phyloP scores from a whole-genome alignment of 1,140 invertebrate genomes.

The Macrobrachium rosenbergii region DNA sequence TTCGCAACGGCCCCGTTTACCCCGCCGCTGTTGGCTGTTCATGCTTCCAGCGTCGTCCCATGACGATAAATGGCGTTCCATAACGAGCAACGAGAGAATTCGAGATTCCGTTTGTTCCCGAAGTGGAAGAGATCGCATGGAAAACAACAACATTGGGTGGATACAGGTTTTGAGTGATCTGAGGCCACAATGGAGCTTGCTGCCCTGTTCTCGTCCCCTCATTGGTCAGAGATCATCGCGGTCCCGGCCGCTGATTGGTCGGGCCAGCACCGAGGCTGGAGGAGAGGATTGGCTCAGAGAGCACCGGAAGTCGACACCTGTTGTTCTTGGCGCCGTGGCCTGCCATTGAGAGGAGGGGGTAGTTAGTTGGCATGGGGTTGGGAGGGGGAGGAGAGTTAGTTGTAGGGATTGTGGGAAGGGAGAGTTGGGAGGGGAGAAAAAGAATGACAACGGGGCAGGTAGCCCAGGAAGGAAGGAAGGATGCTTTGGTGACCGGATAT shows the following conservation, averaged over 20 bases:
- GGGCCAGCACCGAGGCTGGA: constrained; percentile 5
- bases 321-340: constrained; percentile 48
- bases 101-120: no score
- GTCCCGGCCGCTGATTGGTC: constrained; percentile 35
- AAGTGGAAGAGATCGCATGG: no score
- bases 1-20: constrained; percentile 9
- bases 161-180: constrained; percentile 24
- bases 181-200: constrained; percentile 54
- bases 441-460: constrained; percentile 34
- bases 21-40: background rate
- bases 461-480: constrained; percentile 60
- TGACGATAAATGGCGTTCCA: no score
- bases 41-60: background rate
- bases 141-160: constrained; percentile 24
- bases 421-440: no score
- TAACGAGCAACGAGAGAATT: no score
- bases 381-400: no score
- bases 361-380: no score
- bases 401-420: no score
- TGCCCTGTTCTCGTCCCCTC: constrained; percentile 45
- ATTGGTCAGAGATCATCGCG: constrained; percentile 56
- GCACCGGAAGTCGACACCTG: constrained; percentile 59
- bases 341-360: constrained; percentile 17
- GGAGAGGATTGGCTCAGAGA: constrained; percentile 34
- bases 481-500: constrained; percentile 56